Conservation (phyloP, 2,888 invertebrate genomes). For the Lutraria lutraria region DNA sequence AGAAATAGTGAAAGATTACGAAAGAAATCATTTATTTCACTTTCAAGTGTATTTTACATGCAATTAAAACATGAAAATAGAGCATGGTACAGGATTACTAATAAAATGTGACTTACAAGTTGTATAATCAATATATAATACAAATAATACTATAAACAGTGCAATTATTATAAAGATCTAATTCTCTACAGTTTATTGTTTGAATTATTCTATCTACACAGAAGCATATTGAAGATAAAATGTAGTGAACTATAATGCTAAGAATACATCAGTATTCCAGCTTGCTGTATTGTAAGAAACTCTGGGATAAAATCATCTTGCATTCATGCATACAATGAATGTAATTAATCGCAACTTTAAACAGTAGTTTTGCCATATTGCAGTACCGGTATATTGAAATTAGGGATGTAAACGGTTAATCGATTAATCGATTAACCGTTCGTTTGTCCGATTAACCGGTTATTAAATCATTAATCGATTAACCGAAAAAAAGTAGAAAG, state of each 20-base stretch:
- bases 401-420: too few relatives aligned
- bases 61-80: not conserved
- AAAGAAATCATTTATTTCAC: not conserved
- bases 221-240: not conserved
- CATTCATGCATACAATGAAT: not conserved
- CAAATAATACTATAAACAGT: not conserved
- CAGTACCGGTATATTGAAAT: not conserved
- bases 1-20: not conserved
- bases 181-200: not conserved
- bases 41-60: not conserved
- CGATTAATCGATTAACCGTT: too few relatives aligned
- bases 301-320: too few relatives aligned
- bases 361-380: not conserved
- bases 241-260: not conserved
- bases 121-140: not conserved
- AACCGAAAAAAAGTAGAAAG: too few relatives aligned
- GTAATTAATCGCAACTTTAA: not conserved
- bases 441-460: too few relatives aligned
- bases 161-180: not conserved
- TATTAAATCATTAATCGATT: too few relatives aligned
- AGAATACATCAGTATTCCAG: not conserved
- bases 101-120: not conserved
- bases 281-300: not conserved
- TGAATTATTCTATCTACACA: not conserved
- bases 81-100: not conserved